Conservation (phyloP, 1,140 invertebrate species). For the Temnothorax nylanderi region DNA sequence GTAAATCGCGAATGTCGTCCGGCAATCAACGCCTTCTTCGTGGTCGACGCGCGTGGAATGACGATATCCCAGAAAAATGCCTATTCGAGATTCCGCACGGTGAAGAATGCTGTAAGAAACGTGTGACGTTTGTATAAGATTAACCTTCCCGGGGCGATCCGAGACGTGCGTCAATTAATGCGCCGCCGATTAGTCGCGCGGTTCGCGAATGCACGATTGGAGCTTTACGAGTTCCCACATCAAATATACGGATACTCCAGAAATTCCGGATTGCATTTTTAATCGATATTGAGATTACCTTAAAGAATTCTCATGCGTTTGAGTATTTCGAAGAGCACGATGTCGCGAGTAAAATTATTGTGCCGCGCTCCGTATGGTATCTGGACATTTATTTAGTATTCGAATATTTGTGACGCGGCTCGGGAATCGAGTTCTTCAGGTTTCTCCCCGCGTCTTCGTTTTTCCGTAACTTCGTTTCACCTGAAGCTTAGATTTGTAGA, state of each 20-base stretch:
- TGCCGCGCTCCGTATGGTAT: not conserved
- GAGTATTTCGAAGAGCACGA: not conserved
- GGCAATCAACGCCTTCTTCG: constrained; percentile 53
- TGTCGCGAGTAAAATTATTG: not conserved
- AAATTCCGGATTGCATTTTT: not conserved
- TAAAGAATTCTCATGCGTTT: not conserved
- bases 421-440: not conserved
- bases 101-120: constrained; percentile 58
- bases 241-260: not conserved
- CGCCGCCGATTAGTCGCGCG: not conserved
- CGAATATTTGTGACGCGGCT: constrained; percentile 14
- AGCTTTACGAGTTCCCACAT: not conserved
- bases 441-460: constrained; percentile 29
- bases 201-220: not conserved
- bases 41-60: constrained; percentile 48
- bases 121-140: constrained; percentile 57
- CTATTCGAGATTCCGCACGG: constrained; percentile 41
- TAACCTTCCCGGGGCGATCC: constrained; percentile 35
- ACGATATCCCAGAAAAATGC: constrained; percentile 49
- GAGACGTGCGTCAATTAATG: constrained; percentile 46
- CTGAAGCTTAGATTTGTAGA: constrained; percentile 25
- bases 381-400: not conserved
- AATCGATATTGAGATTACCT: not conserved
- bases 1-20: constrained; percentile 53
- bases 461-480: not conserved